Conservation (phyloP, 2,888 invertebrate species). For the Hypercompe scribonia region DNA sequence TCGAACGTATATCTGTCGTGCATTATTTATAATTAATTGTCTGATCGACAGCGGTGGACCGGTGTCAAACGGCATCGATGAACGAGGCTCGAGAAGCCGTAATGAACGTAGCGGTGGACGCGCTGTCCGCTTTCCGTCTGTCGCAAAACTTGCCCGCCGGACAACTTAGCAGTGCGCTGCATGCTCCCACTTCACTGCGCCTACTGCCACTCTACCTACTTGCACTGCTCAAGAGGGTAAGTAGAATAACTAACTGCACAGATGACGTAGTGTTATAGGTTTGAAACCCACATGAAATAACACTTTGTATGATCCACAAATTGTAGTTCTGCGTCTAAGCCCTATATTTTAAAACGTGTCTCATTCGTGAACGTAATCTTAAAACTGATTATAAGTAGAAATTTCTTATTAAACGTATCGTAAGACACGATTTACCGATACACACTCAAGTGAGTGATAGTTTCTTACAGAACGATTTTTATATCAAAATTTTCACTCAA, state of each 20-base stretch:
- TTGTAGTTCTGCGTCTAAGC: too few relatives aligned
- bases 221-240: constrained; percentile 91
- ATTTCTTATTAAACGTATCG: too few relatives aligned
- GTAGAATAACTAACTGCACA: neutral
- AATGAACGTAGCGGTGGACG: constrained; percentile 97
- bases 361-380: too few relatives aligned
- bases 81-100: constrained; percentile 98
- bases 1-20: neutral
- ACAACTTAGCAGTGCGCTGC: constrained; percentile 83
- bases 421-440: too few relatives aligned
- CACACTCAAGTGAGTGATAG: too few relatives aligned
- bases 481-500: too few relatives aligned
- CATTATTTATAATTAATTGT: neutral
- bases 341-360: too few relatives aligned
- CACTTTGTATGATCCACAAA: too few relatives aligned
- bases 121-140: constrained; percentile 81
- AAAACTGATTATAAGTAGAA: too few relatives aligned
- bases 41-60: constrained; percentile 91
- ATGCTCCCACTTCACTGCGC: constrained; percentile 92
- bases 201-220: constrained; percentile 95
- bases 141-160: constrained; percentile 88
- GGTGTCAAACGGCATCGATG: constrained; percentile 94
- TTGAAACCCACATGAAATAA: too few relatives aligned
- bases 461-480: too few relatives aligned
- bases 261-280: too few relatives aligned